Evolutionary conservation across 35 echinoderm and acorn worm species (phyloP).

Genomic region (Stichopus chloronotus): DNA sequence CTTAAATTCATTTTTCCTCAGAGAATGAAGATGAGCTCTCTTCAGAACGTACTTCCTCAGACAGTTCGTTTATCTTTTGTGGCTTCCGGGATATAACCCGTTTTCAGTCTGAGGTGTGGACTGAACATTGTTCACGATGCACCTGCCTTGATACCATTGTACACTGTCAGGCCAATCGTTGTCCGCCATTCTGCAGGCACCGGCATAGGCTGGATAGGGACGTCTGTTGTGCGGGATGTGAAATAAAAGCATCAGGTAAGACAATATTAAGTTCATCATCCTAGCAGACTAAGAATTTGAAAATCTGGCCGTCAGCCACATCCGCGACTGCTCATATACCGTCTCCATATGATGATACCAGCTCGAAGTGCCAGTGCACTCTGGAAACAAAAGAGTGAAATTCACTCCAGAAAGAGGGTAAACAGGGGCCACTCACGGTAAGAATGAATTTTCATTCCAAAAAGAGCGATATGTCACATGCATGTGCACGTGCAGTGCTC

Average conservation of each 20-base stretch:
- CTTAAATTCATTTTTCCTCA: background rate
- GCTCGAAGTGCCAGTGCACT: too few relatives aligned
- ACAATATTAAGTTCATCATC: too few relatives aligned
- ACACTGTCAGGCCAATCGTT: background rate
- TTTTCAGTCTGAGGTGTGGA: constrained; percentile 16
- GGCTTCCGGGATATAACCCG: background rate
- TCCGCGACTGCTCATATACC: too few relatives aligned
- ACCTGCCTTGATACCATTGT: background rate
- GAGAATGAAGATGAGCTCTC: background rate
- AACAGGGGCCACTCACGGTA: too few relatives aligned
- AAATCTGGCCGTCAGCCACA: too few relatives aligned
- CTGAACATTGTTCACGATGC: constrained; percentile 22
- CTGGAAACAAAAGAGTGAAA: too few relatives aligned
- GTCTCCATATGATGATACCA: too few relatives aligned
- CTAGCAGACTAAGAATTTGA: too few relatives aligned
- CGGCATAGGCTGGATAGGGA: background rate
- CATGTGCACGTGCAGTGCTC: too few relatives aligned
- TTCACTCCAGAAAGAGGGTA: too few relatives aligned
- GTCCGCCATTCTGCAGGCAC: constrained; percentile 21
- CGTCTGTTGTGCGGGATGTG: background rate
- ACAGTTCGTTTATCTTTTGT: background rate
- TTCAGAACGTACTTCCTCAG: background rate
- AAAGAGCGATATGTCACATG: too few relatives aligned
- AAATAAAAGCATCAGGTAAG: constrained; percentile 4
- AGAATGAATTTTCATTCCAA: too few relatives aligned